These are phyloP conservation scores for Caligus rogercresseyi DNA, from an alignment of 1,140 invertebrate species.

Conservation along the genomic window DNA sequence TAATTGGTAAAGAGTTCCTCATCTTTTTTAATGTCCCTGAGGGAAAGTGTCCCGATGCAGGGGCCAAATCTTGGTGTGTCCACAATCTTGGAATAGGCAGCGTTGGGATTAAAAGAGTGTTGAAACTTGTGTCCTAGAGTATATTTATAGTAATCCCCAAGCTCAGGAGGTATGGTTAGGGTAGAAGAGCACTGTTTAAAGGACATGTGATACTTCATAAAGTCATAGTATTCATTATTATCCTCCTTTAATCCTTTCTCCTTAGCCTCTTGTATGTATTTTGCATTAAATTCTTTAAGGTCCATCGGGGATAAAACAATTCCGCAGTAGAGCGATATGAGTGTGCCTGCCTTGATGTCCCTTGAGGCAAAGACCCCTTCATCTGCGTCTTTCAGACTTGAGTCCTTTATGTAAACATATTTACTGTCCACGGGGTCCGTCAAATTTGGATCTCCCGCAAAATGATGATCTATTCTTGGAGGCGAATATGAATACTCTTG, in stretches of 20 bases:
- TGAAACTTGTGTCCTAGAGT: slow-evolving; percentile 5
- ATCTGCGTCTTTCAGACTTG: slow-evolving; percentile 1
- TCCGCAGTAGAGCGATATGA: not conserved
- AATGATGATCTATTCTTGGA: too few species aligned
- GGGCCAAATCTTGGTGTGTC: not conserved
- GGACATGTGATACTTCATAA: not conserved
- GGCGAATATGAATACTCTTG: not conserved
- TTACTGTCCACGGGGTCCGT: slow-evolving; percentile 6
- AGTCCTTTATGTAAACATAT: not conserved
- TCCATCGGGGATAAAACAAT: not conserved
- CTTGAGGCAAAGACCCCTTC: not conserved
- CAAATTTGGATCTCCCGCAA: not conserved
- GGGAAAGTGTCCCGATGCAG: not conserved
- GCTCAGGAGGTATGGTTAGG: not conserved
- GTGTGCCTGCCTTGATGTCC: not conserved
- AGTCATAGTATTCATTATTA: not conserved
- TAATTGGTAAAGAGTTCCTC: slow-evolving; percentile 2
- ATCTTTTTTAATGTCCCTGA: slow-evolving; percentile 4
- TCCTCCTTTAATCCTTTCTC: not conserved
- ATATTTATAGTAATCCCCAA: not conserved
- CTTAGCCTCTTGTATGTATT: not conserved
- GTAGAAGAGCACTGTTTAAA: not conserved
- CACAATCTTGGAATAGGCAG: not conserved
- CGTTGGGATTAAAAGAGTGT: not conserved
- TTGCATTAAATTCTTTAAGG: not conserved